Conservation (phyloP, 2,888 invertebrate species). For the Ornithoptera priamus region DNA sequence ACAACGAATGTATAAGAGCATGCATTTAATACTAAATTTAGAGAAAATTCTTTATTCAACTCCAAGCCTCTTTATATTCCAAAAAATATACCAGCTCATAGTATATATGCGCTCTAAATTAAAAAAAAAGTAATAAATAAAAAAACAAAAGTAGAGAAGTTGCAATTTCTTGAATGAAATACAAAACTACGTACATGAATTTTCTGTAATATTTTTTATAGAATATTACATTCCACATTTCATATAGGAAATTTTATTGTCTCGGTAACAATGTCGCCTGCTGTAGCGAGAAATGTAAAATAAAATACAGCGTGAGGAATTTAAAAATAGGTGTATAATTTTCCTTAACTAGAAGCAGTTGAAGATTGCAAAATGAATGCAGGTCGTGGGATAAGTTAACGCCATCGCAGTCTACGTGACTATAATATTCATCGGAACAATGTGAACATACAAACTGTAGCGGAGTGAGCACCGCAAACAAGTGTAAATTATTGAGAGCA, state of each 20-base stretch:
- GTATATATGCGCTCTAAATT: too few relatives aligned
- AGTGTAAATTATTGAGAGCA: slow-evolving; percentile 53
- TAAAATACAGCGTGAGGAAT: slow-evolving; percentile 23
- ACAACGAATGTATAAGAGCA: background rate
- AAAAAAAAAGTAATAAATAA: too few relatives aligned
- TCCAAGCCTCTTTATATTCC: too few relatives aligned
- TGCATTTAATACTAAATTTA: background rate
- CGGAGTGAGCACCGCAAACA: slow-evolving; percentile 46
- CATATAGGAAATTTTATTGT: background rate
- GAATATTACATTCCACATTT: too few relatives aligned
- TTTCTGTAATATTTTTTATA: too few relatives aligned
- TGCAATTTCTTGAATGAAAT: too few relatives aligned
- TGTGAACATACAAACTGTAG: slow-evolving; percentile 45
- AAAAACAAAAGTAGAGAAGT: too few relatives aligned
- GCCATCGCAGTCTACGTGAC: slow-evolving; percentile 33
- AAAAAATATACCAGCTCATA: too few relatives aligned
- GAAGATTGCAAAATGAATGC: slow-evolving; percentile 34
- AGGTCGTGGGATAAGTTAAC: slow-evolving; percentile 40
- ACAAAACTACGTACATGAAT: too few relatives aligned
- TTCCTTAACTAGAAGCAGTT: slow-evolving; percentile 26
- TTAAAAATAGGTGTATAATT: slow-evolving; percentile 29
- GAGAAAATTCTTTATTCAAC: background rate
- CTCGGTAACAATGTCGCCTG: slow-evolving; percentile 9
- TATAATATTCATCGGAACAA: slow-evolving; percentile 49
- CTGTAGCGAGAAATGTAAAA: slow-evolving; percentile 9